Conservation (phyloP, 2,113 vertebrate genomes). For the Festucalex cinctus region DNA sequence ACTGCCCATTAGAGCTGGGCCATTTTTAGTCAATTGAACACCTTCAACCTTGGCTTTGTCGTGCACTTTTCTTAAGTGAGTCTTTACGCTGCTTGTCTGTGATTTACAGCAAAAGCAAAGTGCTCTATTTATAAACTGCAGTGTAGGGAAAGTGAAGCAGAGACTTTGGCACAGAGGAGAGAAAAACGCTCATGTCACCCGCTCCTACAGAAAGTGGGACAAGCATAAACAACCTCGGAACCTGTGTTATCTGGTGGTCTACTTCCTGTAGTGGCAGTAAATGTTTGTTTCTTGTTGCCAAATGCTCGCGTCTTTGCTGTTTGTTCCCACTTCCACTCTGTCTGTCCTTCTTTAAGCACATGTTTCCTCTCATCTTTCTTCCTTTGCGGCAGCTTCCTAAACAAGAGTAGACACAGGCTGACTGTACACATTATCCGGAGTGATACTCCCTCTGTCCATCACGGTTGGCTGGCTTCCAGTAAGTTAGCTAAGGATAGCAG, state of each 20-base stretch:
- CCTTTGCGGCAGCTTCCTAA: constrained; percentile 23
- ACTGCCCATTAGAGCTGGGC: constrained; percentile 23
- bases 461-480: constrained; percentile 29
- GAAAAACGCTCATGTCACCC: constrained; percentile 25
- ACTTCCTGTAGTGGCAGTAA: constrained; percentile 6
- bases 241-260: constrained; percentile 2
- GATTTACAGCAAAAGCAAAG: constrained; percentile 53
- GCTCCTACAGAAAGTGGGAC: constrained; percentile 14
- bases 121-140: constrained; percentile 60
- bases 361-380: constrained; percentile 10
- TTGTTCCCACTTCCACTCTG: constrained; percentile 1
- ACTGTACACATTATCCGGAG: constrained; percentile 20
- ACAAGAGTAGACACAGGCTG: constrained; percentile 24
- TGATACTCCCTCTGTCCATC: constrained; percentile 30
- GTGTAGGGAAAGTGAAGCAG: constrained; percentile 8
- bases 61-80: constrained; percentile 48
- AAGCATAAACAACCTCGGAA: constrained; percentile 25
- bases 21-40: constrained; percentile 23
- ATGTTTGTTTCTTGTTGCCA: constrained; percentile 5
- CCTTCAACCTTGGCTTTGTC: constrained; percentile 30
- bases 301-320: background rate
- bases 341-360: constrained; percentile 23
- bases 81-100: constrained; percentile 34
- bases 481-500: constrained; percentile 26
- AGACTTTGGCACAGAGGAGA: constrained; percentile 13